Base-by-base conservation (phyloP, 1,140 invertebrate genomes). In the Lordiphosa mommai region DNA sequence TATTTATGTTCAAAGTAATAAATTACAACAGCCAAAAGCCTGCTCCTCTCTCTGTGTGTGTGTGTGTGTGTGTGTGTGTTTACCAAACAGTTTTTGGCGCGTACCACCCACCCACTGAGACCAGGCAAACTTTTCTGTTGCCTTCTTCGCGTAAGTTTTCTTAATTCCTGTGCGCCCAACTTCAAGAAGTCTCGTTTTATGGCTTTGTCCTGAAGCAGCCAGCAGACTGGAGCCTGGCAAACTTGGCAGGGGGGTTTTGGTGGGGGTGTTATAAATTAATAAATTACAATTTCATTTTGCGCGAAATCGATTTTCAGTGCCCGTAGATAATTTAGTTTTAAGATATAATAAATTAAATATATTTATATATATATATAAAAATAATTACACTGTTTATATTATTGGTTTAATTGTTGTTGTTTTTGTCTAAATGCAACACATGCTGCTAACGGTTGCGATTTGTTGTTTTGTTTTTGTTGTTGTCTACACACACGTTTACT, bases 1-100 rank as follows among this genome's bases (percentile, higher is more conserved):
- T 77, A 86, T 86, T 86, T 86, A 86, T 86, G 76, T 65, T 70
- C 72, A 52, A 69, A 84, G 69, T 82, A 86, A 86, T 86, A 86
- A 86, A 86, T 86, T 86, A 86, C 76, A 82, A 13, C 34, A 14
- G 52, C 32, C 50, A 34, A 27, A 27, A 7, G 23, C 23, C 36
- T 44, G 37, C 52, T 23, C 43, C 12, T 53, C 27, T 37, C 33
- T 43, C 12, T 23, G 33, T 55, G 37, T 52, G 47, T 58, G 30
- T 40, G 49, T 43, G 49, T 16, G 43, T 46, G 8, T 40, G 36
- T 55, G 27, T 57, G 53, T 69, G 55, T 73, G 71, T 73, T 74
- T 73, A 72, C 68, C 65, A 72, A 59, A 72, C 52, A 72, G 71
- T 73, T 79, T 77, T 79, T 80, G 74, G 74, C 74, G 74, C 76